A percentile compares a stretch with the other conserved stretches of the same genome.
Conservation (phyloP, 2,113 vertebrate species). For the Empidonax traillii region DNA sequence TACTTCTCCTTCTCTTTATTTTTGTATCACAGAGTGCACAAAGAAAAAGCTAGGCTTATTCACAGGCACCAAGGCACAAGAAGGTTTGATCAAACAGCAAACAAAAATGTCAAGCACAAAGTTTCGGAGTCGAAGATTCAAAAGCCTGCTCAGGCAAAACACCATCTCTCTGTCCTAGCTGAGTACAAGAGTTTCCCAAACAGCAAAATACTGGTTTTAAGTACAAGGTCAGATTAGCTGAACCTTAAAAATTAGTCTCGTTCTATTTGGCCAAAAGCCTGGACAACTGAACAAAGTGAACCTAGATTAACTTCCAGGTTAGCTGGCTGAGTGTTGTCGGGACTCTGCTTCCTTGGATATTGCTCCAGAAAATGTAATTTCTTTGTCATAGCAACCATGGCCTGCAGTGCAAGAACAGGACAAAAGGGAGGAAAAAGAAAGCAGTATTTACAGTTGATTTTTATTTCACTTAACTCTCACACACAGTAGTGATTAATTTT, state of each 20-base stretch:
- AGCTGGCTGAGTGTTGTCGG: not conserved
- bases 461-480: constrained; percentile 42
- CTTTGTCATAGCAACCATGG: constrained; percentile 58
- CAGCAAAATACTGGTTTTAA: not conserved
- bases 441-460: constrained; percentile 50
- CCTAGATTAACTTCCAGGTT: not conserved
- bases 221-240: not conserved
- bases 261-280: not conserved
- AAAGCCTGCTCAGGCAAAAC: not conserved
- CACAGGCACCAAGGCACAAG: not conserved
- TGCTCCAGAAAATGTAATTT: constrained; percentile 44
- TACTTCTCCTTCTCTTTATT: not conserved
- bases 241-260: not conserved
- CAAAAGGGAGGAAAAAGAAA: constrained; percentile 63
- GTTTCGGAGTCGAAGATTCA: not conserved
- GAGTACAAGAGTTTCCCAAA: not conserved
- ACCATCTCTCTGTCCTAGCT: not conserved
- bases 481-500: constrained; percentile 71
- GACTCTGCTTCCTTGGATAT: not conserved
- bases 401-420: constrained; percentile 48
- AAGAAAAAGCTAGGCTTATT: not conserved
- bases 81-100: not conserved
- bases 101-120: not conserved
- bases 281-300: not conserved
- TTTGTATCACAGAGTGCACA: not conserved